phyloP scores from a whole-genome alignment of 2,888 invertebrate genomes.

The Erebia epiphron region DNA sequence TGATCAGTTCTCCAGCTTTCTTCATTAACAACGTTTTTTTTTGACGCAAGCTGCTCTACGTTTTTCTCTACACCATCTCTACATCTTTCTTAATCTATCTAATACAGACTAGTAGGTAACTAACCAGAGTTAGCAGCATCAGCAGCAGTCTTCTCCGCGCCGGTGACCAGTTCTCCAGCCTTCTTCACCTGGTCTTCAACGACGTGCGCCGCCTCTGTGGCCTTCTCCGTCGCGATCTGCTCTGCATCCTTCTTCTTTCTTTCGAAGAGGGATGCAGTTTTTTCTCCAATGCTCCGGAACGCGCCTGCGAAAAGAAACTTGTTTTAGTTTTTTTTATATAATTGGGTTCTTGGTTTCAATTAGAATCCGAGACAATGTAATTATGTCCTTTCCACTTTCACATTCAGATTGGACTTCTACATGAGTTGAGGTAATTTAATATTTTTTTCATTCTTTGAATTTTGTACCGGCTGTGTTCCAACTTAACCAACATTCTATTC shows the following conservation, averaged over 20 bases:
- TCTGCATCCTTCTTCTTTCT: conserved; percentile 88
- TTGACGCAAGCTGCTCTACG: neutral
- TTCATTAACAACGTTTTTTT: too few relatives aligned
- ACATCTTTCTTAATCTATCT: neutral
- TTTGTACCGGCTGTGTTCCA: too few relatives aligned
- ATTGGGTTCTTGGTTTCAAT: too few relatives aligned
- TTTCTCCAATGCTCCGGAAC: conserved; percentile 87
- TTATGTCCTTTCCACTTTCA: too few relatives aligned
- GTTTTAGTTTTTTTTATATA: neutral
- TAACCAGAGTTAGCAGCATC: conserved; percentile 43
- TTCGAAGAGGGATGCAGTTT: conserved; percentile 87
- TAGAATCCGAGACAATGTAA: too few relatives aligned
- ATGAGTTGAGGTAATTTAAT: too few relatives aligned
- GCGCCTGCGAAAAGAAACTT: conserved; percentile 73
- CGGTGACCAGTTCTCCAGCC: conserved; percentile 83
- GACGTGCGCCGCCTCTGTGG: conserved; percentile 82
- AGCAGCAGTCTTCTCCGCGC: conserved; percentile 81
- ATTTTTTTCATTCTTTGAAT: too few relatives aligned
- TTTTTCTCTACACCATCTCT: neutral
- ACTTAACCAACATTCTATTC: too few relatives aligned
- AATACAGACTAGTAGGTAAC: neutral
- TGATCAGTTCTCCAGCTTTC: conserved; percentile 84
- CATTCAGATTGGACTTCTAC: too few relatives aligned
- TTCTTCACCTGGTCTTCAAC: conserved; percentile 86
- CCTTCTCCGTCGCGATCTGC: conserved; percentile 85